phyloP scores from a whole-genome alignment of 2,888 invertebrate genomes.

The Eurytoma adleriae region DNA sequence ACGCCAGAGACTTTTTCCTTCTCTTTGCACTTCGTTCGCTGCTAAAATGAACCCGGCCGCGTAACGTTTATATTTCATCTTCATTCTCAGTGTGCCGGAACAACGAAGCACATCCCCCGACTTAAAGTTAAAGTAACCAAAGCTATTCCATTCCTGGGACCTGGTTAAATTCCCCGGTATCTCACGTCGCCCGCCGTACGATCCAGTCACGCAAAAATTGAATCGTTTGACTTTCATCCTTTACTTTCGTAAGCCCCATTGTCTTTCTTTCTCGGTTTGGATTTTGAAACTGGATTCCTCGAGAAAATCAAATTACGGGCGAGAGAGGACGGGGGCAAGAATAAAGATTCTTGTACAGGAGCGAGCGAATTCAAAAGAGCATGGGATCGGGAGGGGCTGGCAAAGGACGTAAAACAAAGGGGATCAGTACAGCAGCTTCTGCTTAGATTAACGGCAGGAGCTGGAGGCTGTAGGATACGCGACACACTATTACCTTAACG shows the following conservation, averaged over 20 bases:
- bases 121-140: conserved; percentile 43
- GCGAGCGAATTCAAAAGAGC: conserved; percentile 52
- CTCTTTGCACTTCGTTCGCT: not conserved
- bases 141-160: conserved; percentile 42
- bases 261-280: conserved; percentile 4
- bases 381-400: conserved; percentile 7
- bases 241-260: not conserved
- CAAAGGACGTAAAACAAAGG: conserved; percentile 26
- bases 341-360: conserved; percentile 52
- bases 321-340: conserved; percentile 27
- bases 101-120: not conserved
- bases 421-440: conserved; percentile 35
- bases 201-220: conserved; percentile 57
- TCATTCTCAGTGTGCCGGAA: not conserved
- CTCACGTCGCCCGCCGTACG: conserved; percentile 23
- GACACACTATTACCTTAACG: no score
- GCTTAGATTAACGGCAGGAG: conserved; percentile 36
- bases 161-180: not conserved
- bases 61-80: conserved; percentile 44
- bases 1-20: not conserved
- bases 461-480: not conserved
- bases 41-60: conserved; percentile 33
- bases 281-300: conserved; percentile 31
- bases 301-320: conserved; percentile 7
- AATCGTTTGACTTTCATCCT: conserved; percentile 43